Conservation (phyloP, 1,140 invertebrate species). For the Cotesia glomerata region DNA sequence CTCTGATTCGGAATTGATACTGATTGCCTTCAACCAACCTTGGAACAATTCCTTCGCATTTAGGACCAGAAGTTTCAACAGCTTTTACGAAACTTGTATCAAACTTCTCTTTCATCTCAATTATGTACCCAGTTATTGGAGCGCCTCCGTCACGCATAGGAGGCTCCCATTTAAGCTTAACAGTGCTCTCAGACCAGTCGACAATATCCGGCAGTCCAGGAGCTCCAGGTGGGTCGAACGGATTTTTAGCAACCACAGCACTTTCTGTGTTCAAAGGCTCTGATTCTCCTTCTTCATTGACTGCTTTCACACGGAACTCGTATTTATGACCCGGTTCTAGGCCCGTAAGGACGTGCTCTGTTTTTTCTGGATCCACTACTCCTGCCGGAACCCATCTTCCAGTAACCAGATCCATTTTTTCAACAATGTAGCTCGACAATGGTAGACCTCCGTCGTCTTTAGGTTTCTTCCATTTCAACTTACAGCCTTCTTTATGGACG, state of each 20-base stretch:
- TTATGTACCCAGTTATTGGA: conserved; percentile 93
- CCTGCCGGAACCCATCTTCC: conserved; percentile 89
- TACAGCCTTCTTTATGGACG: conserved; percentile 94
- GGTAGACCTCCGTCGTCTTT: conserved; percentile 95
- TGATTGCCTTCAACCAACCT: conserved; percentile 93
- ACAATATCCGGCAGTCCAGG: conserved; percentile 92
- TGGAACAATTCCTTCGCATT: conserved; percentile 82
- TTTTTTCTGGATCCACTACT: conserved; percentile 85
- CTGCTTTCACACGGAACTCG: conserved; percentile 92
- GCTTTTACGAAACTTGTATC: conserved; percentile 72
- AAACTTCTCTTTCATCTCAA: conserved; percentile 84
- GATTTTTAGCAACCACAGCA: conserved; percentile 92
- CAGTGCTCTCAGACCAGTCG: conserved; percentile 92
- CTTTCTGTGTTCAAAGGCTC: conserved; percentile 89
- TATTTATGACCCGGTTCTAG: conserved; percentile 92
- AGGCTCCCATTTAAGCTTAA: conserved; percentile 94
- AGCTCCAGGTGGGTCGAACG: conserved; percentile 85
- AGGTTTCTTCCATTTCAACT: conserved; percentile 93
- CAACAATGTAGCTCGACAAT: conserved; percentile 86
- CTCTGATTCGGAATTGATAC: conserved; percentile 93
- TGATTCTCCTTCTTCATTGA: conserved; percentile 95
- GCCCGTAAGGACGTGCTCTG: conserved; percentile 85
- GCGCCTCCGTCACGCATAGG: conserved; percentile 95
- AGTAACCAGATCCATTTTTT: conserved; percentile 89
- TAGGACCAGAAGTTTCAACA: conserved; percentile 78